These are phyloP conservation scores for Clamator glandarius DNA, from an alignment of 2,797 vertebrate species.

Conservation along the genomic window DNA sequence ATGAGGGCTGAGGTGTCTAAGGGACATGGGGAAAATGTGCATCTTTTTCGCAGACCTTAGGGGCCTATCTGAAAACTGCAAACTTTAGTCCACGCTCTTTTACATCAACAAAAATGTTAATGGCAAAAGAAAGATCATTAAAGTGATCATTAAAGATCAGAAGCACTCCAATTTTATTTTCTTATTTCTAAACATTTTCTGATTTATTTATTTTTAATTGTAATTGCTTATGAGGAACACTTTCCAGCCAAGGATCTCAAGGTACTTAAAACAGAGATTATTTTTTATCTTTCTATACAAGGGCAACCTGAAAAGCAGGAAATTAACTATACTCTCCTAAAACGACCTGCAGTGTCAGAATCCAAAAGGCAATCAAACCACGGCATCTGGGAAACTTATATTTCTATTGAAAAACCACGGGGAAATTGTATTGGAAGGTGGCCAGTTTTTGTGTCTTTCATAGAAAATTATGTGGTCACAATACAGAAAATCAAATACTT, in stretches of 20 bases:
- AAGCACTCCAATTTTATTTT: neutral
- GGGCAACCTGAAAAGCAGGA: neutral
- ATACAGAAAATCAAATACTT: neutral
- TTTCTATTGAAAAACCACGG: neutral
- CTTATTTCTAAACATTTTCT: neutral
- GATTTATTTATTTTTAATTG: neutral
- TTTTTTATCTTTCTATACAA: neutral
- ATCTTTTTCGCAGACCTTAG: neutral
- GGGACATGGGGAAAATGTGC: neutral
- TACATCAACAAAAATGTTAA: neutral
- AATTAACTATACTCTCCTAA: neutral
- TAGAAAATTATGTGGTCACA: neutral
- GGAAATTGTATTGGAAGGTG: neutral
- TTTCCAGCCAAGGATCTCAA: neutral
- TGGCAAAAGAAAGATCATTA: neutral
- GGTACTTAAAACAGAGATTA: neutral
- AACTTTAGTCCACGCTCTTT: neutral
- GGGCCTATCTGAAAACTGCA: rapidly evolving
- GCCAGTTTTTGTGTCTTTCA: neutral
- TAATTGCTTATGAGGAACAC: neutral
- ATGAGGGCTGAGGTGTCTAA: neutral
- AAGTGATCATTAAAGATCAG: neutral
- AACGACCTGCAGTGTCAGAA: neutral
- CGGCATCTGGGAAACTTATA: neutral
- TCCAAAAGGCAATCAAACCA: neutral